Evolutionary conservation across 2,113 vertebrate genomes (phyloP), one percentile per base, ranked within the genome.

Genomic region (Psophia crepitans): DNA sequence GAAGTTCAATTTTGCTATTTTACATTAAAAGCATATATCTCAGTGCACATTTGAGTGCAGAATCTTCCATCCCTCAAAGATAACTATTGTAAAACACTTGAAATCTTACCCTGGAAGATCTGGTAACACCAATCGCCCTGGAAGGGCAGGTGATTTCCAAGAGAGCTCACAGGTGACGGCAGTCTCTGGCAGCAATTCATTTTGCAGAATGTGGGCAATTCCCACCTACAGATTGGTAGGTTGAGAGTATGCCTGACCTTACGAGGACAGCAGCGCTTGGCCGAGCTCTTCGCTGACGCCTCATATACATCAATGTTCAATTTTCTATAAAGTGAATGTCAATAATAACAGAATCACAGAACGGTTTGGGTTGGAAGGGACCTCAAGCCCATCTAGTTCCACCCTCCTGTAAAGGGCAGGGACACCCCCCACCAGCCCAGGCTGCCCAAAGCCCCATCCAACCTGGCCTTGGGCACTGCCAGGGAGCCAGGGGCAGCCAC

Each of bases 201-300:
- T 57, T 23, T 39, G 46, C 49, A 60, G 28, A 60, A 44, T 3
- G 8, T 14, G 15, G 35, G 32, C 18, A 51, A 51, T 14, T 74
- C 53, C 43, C 14, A 5, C 15, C 49, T 21, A 23, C 12, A 32
- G 51, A 44, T 28, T 32, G 27, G 27, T 8, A 44, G 32, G 10
- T 1, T 0, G 35, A 84, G 74, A 37, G 44, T 23, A 23, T 6
- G 15, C 32, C 27, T 28, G 57, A 12, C n/a, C n/a, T 83, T 48
- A 6, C 70, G 43, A 24, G 54, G 49, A 20, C 19, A 63, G 6
- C 27, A 76, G 35, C 43, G 49, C 35, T 37, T 44, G 22, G 22
- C 33, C 2, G 7, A 57, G 13, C 20, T 44, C 37, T 76, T 81
- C 61, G 30, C 12, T 8, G 35, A 27, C 0, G 0, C 9, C 12